Evolutionary conservation across 2,113 vertebrate genomes (phyloP).

Genomic region (Pithys albifrons): DNA sequence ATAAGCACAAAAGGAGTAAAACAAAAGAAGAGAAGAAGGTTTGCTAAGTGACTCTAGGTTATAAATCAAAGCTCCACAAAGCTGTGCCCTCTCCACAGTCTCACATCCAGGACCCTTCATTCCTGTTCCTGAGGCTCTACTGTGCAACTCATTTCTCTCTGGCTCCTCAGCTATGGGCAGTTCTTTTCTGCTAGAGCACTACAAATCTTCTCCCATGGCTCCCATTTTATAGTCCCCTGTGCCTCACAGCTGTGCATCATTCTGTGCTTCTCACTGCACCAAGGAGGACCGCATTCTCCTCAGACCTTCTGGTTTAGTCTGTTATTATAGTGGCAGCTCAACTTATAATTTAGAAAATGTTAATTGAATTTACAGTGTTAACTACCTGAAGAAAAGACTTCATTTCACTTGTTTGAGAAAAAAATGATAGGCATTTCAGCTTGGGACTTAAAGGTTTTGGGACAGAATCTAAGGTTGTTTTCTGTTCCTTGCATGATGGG

Average conservation of each 20-base stretch:
- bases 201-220: rapidly evolving
- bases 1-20: neutral
- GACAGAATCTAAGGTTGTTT: neutral
- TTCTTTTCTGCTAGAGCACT: neutral
- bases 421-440: neutral
- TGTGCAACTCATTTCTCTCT: neutral
- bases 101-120: neutral
- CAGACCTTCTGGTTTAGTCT: neutral
- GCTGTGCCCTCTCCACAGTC: neutral
- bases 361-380: neutral
- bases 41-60: neutral
- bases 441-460: neutral
- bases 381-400: neutral
- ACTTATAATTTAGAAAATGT: neutral
- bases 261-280: neutral
- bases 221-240: neutral
- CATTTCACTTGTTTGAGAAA: neutral
- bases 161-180: neutral
- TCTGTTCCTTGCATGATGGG: neutral
- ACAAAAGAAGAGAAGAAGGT: neutral
- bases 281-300: neutral
- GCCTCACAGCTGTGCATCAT: neutral
- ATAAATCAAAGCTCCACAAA: neutral
- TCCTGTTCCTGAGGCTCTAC: neutral
- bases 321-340: neutral